phyloP scores from a whole-genome alignment of 1,140 invertebrate genomes.

The Apis dorsata region DNA sequence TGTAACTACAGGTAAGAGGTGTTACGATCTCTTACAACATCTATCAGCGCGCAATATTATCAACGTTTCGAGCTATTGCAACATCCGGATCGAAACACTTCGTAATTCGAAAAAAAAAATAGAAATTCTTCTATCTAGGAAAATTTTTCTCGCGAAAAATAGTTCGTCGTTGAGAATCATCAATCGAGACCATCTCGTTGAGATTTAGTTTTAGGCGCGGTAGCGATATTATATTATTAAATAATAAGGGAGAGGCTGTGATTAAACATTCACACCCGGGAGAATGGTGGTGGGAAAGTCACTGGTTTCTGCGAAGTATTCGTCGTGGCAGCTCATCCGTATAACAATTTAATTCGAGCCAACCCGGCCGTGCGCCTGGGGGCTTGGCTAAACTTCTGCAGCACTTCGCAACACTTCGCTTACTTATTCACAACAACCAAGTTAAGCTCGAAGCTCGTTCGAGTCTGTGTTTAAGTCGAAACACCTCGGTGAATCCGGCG shows the following conservation, averaged over 20 bases:
- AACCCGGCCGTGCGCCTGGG: constrained; percentile 53
- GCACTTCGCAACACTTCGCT: constrained; percentile 78
- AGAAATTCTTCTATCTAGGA: neutral
- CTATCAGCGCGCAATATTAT: neutral
- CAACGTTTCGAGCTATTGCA: neutral
- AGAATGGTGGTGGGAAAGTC: constrained; percentile 62
- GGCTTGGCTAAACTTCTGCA: constrained; percentile 72
- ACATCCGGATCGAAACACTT: neutral
- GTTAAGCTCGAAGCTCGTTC: constrained; percentile 77
- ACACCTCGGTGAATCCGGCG: constrained; percentile 74
- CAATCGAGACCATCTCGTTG: neutral
- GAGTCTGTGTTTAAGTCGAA: constrained; percentile 67
- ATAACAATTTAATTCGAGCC: constrained; percentile 79
- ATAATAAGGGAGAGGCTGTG: constrained; percentile 69
- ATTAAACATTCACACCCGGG: constrained; percentile 75
- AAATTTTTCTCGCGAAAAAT: neutral
- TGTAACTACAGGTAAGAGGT: constrained; percentile 93
- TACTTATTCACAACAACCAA: constrained; percentile 79
- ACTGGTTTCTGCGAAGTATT: constrained; percentile 69
- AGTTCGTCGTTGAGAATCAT: neutral
- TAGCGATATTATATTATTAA: constrained; percentile 69
- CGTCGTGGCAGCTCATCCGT: constrained; percentile 77
- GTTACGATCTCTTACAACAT: neutral
- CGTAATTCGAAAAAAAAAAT: neutral
- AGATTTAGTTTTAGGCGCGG: neutral